Conservation (phyloP, 2,888 invertebrate genomes). For the Drepanosiphum platanoidis region DNA sequence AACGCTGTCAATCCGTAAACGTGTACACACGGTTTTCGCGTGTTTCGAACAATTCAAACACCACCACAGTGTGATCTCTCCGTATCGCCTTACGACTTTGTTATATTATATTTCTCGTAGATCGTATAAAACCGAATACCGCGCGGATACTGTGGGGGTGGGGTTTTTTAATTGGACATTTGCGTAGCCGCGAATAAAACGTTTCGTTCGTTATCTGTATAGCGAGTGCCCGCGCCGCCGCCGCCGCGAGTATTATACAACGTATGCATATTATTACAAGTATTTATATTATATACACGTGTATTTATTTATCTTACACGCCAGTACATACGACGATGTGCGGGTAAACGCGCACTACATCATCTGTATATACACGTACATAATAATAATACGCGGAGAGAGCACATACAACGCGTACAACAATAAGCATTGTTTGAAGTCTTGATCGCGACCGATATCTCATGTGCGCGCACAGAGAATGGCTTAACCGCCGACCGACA, state of each 20-base stretch:
- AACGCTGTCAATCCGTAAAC: no score
- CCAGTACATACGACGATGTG: background rate
- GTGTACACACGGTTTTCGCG: no score
- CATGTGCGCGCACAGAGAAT: background rate
- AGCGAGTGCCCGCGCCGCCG: background rate
- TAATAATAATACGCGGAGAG: background rate
- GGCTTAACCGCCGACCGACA: background rate
- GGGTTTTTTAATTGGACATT: conserved; percentile 39
- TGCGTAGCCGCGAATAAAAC: background rate
- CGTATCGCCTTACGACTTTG: background rate
- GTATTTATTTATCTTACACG: background rate
- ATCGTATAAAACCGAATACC: background rate
- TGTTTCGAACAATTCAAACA: no score
- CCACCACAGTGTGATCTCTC: no score
- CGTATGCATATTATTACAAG: background rate
- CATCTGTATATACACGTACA: background rate
- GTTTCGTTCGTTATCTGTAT: conserved; percentile 8
- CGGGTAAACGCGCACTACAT: background rate
- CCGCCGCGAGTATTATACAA: background rate
- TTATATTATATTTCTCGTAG: no score
- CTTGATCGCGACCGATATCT: conserved; percentile 29
- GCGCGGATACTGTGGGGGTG: background rate
- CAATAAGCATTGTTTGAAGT: conserved; percentile 28
- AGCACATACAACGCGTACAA: background rate
- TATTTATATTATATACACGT: background rate